Conservation (phyloP, 2,888 invertebrate species). For the Coenonympha glycerion region DNA sequence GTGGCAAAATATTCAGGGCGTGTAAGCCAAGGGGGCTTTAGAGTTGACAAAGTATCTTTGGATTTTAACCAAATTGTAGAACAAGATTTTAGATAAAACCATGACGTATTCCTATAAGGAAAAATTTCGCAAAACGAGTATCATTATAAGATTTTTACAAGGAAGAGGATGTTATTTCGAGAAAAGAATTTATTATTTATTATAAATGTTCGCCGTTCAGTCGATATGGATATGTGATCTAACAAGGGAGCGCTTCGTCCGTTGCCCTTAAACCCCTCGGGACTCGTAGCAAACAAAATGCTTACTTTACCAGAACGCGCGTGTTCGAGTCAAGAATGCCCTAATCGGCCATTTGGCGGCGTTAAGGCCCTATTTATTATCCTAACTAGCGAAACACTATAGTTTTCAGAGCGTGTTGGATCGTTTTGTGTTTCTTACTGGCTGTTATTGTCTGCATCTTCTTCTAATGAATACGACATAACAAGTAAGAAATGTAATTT, state of each 20-base stretch:
- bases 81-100: no score
- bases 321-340: constrained; percentile 37
- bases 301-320: constrained; percentile 67
- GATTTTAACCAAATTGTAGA: no score
- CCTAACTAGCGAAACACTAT: constrained; percentile 67
- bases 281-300: constrained; percentile 59
- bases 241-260: constrained; percentile 46
- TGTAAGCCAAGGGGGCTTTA: background rate
- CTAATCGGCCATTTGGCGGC: constrained; percentile 41
- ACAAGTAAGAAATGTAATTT: background rate
- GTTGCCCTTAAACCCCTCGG: constrained; percentile 52
- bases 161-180: no score
- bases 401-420: constrained; percentile 55
- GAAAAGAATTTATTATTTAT: no score
- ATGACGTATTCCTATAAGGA: no score
- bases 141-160: no score
- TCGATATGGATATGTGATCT: constrained; percentile 45
- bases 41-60: background rate
- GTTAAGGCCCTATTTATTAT: constrained; percentile 39
- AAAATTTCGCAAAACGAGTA: no score
- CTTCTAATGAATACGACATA: constrained; percentile 5
- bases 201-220: background rate
- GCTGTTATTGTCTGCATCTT: constrained; percentile 37
- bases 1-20: background rate
- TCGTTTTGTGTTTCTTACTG: constrained; percentile 40